Conservation (phyloP, 37 sponge, comb jelly and placozoan genomes). For the Theonella swinhoei region DNA sequence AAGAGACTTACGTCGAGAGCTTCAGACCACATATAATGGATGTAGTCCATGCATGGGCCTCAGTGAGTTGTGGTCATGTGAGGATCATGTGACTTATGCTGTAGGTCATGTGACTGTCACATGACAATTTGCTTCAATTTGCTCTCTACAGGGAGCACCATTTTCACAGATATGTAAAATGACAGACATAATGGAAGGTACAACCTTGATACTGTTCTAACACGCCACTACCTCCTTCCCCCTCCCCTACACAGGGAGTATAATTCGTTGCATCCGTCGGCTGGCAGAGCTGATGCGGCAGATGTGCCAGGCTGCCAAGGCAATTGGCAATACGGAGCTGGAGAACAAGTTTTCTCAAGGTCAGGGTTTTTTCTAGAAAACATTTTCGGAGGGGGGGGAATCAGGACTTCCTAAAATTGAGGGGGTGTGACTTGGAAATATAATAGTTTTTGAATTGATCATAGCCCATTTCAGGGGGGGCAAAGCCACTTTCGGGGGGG, state of each 20-base stretch:
- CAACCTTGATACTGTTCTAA: too few relatives aligned
- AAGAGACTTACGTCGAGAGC: constrained; percentile 90
- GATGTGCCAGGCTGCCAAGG: constrained; percentile 97
- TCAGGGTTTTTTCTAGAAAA: too few relatives aligned
- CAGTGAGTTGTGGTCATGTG: constrained; percentile 51
- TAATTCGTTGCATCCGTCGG: constrained; percentile 94
- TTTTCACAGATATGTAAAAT: constrained; percentile 97
- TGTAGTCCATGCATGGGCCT: constrained; percentile 91
- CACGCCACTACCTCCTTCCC: background rate
- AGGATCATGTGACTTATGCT: background rate
- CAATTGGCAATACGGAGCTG: constrained; percentile 94
- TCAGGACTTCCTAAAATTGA: too few relatives aligned
- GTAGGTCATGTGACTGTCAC: constrained; percentile 8
- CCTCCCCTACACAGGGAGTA: constrained; percentile 66
- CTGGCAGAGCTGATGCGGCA: constrained; percentile 95
- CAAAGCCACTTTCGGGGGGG: too few relatives aligned
- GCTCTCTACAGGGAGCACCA: constrained; percentile 68
- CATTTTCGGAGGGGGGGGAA: too few relatives aligned
- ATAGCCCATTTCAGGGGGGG: too few relatives aligned
- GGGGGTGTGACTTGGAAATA: too few relatives aligned
- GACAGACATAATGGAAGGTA: constrained; percentile 95
- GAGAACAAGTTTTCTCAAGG: constrained; percentile 94
- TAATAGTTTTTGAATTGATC: too few relatives aligned
- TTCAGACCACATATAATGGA: constrained; percentile 98
- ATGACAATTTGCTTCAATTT: background rate